Evolutionary conservation across 2,113 vertebrate species (phyloP), one percentile per base, ranked within the genome.

Genomic region (Pelecanoides urinatrix): DNA sequence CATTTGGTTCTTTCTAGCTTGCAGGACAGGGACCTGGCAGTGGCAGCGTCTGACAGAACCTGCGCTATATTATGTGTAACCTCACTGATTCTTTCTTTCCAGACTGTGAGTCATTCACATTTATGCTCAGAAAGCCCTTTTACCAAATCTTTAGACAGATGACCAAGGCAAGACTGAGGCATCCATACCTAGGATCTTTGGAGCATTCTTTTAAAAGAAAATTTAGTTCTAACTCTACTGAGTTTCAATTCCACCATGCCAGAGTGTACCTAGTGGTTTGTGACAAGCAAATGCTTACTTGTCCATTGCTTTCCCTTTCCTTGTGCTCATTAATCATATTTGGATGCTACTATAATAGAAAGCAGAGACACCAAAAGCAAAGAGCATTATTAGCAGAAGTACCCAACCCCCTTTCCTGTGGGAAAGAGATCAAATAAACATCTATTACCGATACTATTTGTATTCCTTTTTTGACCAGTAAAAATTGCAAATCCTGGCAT

Each of bases 371-470:
- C 10, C 2, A 13, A 79, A 87, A 84, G 71, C 29, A 85, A 52
- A 83, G 49, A 85, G 29, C 18, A 42, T 40, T 65, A 80, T 59
- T 61, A 68, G 42, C 47, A 86, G 27, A 89, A 87, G 66, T 47
- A 23, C 45, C n/a, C 42, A 62, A 66, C 44, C 52, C 38, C 29
- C 71, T 62, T 86, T 96, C 82, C 82, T 88, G 59, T 76, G 49
- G 67, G 75, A 92, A 95, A 90, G 25, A 11, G 66, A 86, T 83
- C 78, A 93, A 83, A 75, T 68, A 88, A 93, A 90, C 73, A 82
- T 85, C 71, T 61, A 66, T 74, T 94, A 90, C 42, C 75, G 40
- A 75, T 45, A 68, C 29, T 89, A 61, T 66, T 85, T 73, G 71
- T 88, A 70, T 87, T 76, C 29, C 23, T 66, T 75, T 73, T 84